Percentiles rank a stretch among this genome's conserved stretches.
Evolutionary conservation across 2,797 vertebrate species (phyloP).

Genomic region (Coreius guichenoti): DNA sequence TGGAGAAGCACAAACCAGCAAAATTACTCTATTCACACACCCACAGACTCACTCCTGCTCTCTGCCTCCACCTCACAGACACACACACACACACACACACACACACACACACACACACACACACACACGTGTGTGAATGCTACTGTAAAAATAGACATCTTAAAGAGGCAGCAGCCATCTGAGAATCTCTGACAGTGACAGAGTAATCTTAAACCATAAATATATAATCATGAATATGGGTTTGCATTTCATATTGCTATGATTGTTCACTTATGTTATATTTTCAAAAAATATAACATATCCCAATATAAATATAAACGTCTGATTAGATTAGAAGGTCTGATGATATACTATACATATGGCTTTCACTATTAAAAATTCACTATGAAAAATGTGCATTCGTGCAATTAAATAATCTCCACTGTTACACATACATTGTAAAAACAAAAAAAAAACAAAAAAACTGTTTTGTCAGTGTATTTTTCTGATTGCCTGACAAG

Average conservation of each 20-base stretch:
- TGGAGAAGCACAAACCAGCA: slow-evolving; percentile 15
- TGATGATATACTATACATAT: background rate
- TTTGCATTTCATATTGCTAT: background rate
- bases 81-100: background rate
- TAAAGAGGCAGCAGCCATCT: slow-evolving; percentile 45
- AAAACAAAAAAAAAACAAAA: background rate
- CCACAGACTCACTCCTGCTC: slow-evolving; percentile 33
- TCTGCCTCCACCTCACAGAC: background rate
- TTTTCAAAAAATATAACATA: background rate
- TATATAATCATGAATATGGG: background rate
- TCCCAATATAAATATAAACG: background rate
- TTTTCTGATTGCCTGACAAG: background rate
- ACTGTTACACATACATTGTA: background rate
- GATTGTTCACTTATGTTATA: background rate
- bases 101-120: background rate
- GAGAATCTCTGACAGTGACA: slow-evolving; percentile 37
- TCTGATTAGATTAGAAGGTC: background rate
- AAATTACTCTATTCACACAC: slow-evolving; percentile 30
- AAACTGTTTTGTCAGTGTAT: background rate
- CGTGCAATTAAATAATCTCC: background rate
- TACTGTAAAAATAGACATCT: slow-evolving; percentile 54
- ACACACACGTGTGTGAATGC: background rate
- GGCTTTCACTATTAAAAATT: background rate
- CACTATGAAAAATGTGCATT: background rate
- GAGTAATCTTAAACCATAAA: background rate